Base-by-base conservation (phyloP, 1,140 invertebrate species). In the Zaprionus ornatus region DNA sequence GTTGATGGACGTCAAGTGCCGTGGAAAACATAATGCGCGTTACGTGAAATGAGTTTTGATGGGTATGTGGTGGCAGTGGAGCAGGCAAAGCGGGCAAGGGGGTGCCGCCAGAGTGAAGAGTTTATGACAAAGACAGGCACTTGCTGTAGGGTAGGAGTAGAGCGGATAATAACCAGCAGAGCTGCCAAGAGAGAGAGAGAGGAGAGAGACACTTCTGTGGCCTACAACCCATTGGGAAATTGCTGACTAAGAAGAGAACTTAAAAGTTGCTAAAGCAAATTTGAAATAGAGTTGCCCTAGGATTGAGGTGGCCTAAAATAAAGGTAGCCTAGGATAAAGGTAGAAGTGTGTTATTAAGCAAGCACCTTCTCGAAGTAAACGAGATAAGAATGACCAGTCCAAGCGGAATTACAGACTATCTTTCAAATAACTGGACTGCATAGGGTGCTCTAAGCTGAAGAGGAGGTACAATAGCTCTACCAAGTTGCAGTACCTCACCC, bases 11-110 rank as follows among this genome's bases (percentile, higher is more conserved):
- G 85, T 82, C 81, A 85, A 87, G 66, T 80, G 85, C 85, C 79
- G 80, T 90, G 79, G 76, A 84, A 85, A 85, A 69, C 82, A 90
- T 90, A 85, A 90, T 90, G 79, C 85, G 85, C 82, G 82, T 81
- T 78, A 81, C 85, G 72, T 70, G 79, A 90, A 90, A 90, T 90
- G 85, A 85, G 85, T 85, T 85, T 80, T 90, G 82, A 85, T 85
- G 76, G 79, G 81, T 77, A 62, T 54, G 45, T 37, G 59, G 63
- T 17, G 7, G 6, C n/a, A 17, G n/a, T 17, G 40, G 40, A 50
- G 4, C 9, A 21, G 19, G 9, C 2, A 48, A 10, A 7, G 0
- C 1, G 17, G 40, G 3, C 9, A 19, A 45, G 3, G 7, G 9
- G 29, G n/a, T 40, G 42, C 42, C 2, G 15, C 9, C n/a, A 48